Evolutionary conservation across 1,140 invertebrate genomes (phyloP).

Genomic region (Tetragonula clypearis): DNA sequence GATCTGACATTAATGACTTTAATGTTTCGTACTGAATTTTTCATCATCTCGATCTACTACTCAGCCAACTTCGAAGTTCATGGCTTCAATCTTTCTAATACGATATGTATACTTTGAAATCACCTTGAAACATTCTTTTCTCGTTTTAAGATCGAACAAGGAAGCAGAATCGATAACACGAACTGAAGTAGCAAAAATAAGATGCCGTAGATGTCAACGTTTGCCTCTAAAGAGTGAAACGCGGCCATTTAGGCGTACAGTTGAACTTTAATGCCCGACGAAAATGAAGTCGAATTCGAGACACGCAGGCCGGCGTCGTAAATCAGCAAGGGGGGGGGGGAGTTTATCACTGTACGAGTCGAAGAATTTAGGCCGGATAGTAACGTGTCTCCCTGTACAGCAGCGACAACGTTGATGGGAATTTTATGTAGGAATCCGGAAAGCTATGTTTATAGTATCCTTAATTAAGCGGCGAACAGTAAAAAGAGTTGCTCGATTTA

Average conservation of each 20-base stretch:
- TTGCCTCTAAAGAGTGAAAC: background rate
- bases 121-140: background rate
- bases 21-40: too few species aligned
- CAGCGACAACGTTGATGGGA: background rate
- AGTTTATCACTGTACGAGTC: slow-evolving; percentile 1
- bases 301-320: background rate
- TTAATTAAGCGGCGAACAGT: background rate
- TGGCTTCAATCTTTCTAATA: too few species aligned
- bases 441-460: background rate
- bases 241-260: background rate
- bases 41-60: too few species aligned
- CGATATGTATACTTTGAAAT: background rate
- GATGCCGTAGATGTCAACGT: background rate
- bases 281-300: slow-evolving; percentile 29
- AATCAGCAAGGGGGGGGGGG: background rate
- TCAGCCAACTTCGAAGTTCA: too few species aligned
- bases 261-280: background rate
- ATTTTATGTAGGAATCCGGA: background rate
- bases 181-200: background rate
- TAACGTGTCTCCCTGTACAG: background rate
- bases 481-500: background rate
- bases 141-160: background rate
- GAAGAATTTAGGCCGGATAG: background rate
- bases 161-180: background rate
- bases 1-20: too few species aligned